Evolutionary conservation across 2,797 vertebrate genomes (phyloP).

Genomic region (Uromys caudimaculatus): DNA sequence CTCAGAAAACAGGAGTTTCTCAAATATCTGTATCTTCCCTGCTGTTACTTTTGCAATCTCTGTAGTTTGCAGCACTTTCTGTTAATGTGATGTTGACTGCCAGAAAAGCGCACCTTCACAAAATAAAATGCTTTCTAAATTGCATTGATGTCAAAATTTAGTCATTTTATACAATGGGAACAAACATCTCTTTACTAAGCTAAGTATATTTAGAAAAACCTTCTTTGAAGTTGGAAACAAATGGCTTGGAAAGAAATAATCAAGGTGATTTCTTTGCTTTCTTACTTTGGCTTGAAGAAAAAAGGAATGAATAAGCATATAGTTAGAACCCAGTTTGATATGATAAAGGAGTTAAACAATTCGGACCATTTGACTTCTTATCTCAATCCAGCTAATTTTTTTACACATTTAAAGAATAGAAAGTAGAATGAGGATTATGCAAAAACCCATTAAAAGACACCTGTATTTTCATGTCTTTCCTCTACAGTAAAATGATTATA

Average conservation of each 20-base stretch:
- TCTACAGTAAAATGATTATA: constrained; percentile 29
- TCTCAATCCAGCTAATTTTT: neutral
- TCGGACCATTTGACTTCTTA: constrained; percentile 28
- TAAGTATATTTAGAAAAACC: constrained; percentile 48
- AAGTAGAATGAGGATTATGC: constrained; percentile 31
- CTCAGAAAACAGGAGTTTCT: constrained; percentile 63
- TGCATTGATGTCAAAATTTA: constrained; percentile 53
- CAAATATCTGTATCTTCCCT: constrained; percentile 45
- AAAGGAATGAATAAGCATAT: neutral
- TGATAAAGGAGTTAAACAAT: constrained; percentile 48
- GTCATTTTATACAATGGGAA: constrained; percentile 60
- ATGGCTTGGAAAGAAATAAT: constrained; percentile 25
- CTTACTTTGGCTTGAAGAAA: neutral
- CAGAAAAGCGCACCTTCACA: constrained; percentile 38
- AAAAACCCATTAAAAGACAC: neutral
- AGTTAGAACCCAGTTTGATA: constrained; percentile 30
- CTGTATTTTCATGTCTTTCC: constrained; percentile 15
- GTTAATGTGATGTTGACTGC: constrained; percentile 47
- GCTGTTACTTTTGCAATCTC: constrained; percentile 58
- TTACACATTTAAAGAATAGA: constrained; percentile 9
- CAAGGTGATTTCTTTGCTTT: constrained; percentile 30
- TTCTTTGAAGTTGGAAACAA: constrained; percentile 52
- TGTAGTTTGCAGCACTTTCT: constrained; percentile 51
- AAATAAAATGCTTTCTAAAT: constrained; percentile 66
- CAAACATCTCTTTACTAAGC: constrained; percentile 51